Evolutionary conservation across 2,888 invertebrate genomes (phyloP), one percentile per base, ranked within the genome.

Genomic region (Timandra comae): DNA sequence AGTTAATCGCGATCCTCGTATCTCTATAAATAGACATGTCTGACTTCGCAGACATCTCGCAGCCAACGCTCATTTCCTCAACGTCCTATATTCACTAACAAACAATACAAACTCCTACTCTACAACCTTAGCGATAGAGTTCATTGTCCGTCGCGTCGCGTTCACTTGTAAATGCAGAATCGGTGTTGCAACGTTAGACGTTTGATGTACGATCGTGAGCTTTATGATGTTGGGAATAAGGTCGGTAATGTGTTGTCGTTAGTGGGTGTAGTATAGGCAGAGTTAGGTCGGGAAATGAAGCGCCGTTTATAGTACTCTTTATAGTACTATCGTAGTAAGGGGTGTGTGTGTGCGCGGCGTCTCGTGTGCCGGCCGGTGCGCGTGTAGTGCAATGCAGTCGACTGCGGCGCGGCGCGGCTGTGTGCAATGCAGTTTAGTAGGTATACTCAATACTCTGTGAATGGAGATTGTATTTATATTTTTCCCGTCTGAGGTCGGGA

Each of bases 11-110:
- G 45, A 60, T 43, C 52, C 52, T 52, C 56, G 51, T 56, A 56
- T 68, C 66, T 66, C 74, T 80, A 80, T 80, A 79, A 77, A 81
- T 82, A 82, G 78, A 73, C 56, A 60, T 55, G 77, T 73, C 77
- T 77, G 76, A 66, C 64, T 68, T 65, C 61, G 64, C 72, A 80
- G 82, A 80, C 80, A 64, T 68, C 71, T 64, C 65, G 57, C 54
- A 58, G 43, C 49, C 47, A 30, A 8, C 26, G 16, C 32, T 34
- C 35, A 32, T 30, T 34, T 29, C 26, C 31, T 10, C n/a, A 67
- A 67, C 56, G 54, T 42, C 55, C 43, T 58, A 52, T 47, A 42
- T 33, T 24, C 30, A 30, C 29, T 3, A 26, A 3, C n/a, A 11
- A 27, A 23, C 39, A 34, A 11, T 13, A 38, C 26, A 54, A 56